Evolutionary conservation across 2,113 vertebrate species (phyloP).

Genomic region (Hydropotes inermis): DNA sequence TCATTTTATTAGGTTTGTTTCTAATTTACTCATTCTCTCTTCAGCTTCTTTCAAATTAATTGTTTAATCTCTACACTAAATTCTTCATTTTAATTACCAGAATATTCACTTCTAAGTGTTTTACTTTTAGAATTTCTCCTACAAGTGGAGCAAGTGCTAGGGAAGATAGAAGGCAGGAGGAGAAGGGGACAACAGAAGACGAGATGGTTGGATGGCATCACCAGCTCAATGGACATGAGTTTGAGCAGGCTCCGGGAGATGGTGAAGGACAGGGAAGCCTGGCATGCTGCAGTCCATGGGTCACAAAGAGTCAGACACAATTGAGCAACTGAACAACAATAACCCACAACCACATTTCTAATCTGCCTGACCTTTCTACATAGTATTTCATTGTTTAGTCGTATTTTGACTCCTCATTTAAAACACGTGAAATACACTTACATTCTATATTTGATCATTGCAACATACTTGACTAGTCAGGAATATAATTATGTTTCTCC

Average conservation of each 20-base stretch:
- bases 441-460: neutral
- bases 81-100: neutral
- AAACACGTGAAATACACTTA: neutral
- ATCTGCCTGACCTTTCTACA: neutral
- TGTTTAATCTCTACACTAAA: neutral
- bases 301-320: neutral
- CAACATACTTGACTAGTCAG: neutral
- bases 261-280: neutral
- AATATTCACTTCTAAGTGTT: neutral
- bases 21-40: neutral
- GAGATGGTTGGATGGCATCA: neutral
- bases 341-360: neutral
- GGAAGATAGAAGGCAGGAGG: neutral
- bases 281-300: neutral
- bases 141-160: neutral
- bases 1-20: neutral
- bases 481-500: neutral
- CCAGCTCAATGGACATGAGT: neutral
- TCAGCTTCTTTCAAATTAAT: neutral
- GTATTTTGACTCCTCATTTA: neutral
- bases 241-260: neutral
- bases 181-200: neutral
- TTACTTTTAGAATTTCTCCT: neutral
- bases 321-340: neutral
- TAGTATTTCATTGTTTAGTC: neutral